A percentile compares a stretch with the other conserved stretches of the same genome.
Evolutionary conservation across 1,140 invertebrate genomes (phyloP).

Genomic region (Trypoxylus dichotomus): DNA sequence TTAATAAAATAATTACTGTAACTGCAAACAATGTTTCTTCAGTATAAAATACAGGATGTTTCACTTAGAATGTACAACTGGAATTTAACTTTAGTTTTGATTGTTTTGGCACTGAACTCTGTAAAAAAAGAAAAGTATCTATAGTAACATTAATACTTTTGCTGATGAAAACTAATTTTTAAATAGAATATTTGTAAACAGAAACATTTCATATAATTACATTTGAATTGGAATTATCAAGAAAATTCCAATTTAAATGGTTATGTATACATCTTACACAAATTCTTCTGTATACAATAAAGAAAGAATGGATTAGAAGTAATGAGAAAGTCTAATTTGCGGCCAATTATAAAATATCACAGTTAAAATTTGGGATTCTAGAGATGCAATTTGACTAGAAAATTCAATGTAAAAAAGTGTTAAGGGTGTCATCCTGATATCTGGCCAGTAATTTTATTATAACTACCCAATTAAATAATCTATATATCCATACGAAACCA

Average conservation of each 20-base stretch:
- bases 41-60: slow-evolving; percentile 18
- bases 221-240: neutral
- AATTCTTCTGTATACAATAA: slow-evolving; percentile 17
- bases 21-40: neutral
- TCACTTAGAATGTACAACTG: neutral
- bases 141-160: no score
- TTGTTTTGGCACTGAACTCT: neutral
- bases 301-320: neutral
- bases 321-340: neutral
- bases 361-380: slow-evolving; percentile 25
- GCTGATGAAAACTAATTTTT: no score
- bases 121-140: neutral
- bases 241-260: no score
- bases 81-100: neutral
- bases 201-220: neutral
- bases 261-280: neutral
- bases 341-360: slow-evolving; percentile 28
- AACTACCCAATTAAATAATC: neutral
- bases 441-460: neutral
- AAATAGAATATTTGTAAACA: no score
- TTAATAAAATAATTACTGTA: slow-evolving; percentile 17
- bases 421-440: slow-evolving; percentile 10
- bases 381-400: slow-evolving; percentile 26
- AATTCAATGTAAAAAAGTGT: neutral
- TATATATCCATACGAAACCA: neutral